Evolutionary conservation across 2,113 vertebrate species (phyloP).

Genomic region (Eudorcas thomsonii): DNA sequence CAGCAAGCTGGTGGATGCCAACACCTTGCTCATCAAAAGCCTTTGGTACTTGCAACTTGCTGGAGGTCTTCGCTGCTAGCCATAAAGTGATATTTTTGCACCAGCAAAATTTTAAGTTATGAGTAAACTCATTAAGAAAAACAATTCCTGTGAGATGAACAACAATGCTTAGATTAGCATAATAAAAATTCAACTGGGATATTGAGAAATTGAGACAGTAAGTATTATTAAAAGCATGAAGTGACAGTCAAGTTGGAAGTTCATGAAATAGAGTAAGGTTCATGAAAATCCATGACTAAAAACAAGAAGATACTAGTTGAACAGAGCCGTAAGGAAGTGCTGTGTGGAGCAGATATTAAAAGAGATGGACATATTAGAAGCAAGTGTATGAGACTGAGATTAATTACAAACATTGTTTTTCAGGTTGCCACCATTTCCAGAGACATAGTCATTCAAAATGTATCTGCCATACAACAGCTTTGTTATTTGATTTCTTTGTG

Average conservation of each 20-base stretch:
- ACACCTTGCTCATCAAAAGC: not conserved
- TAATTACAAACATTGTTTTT: not conserved
- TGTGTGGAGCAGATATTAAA: not conserved
- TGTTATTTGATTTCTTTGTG: not conserved
- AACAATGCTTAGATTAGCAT: not conserved
- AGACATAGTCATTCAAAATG: not conserved
- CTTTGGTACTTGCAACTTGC: not conserved
- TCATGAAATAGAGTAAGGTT: not conserved
- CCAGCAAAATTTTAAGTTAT: not conserved
- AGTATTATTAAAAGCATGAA: not conserved
- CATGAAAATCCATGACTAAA: fast-evolving
- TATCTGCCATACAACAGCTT: not conserved
- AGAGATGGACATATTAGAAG: not conserved
- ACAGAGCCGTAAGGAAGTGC: not conserved
- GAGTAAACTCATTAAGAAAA: not conserved
- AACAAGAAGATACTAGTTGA: not conserved
- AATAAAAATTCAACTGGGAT: not conserved
- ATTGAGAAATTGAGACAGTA: not conserved
- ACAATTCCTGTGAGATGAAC: not conserved
- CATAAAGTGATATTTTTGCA: not conserved
- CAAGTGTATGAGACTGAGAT: not conserved
- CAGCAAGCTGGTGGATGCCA: not conserved
- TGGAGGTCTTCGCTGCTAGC: not conserved
- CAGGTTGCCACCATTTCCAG: not conserved
- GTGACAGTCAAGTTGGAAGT: not conserved